Conservation (phyloP, 1,140 invertebrate genomes). For the Drosophila pandora region DNA sequence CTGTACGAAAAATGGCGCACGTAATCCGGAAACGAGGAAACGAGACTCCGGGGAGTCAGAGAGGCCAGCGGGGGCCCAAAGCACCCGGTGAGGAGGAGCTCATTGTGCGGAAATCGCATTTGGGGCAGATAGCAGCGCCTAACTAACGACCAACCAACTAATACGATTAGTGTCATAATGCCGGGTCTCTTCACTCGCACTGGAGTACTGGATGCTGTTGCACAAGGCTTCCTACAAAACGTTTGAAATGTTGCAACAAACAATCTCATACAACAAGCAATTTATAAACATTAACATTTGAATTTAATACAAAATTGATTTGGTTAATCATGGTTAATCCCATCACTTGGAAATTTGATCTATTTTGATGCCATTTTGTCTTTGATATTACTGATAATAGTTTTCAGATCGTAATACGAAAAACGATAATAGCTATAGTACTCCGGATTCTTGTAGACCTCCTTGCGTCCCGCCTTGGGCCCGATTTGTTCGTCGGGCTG, state of each 20-base stretch:
- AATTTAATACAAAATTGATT: too few species aligned
- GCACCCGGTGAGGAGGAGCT: constrained; percentile 5
- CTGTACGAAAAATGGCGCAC: constrained; percentile 74
- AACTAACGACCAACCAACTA: constrained; percentile 69
- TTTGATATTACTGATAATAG: constrained; percentile 3
- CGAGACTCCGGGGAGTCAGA: constrained; percentile 4
- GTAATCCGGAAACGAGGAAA: constrained; percentile 66
- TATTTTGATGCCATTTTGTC: constrained; percentile 6
- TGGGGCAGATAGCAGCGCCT: constrained; percentile 60
- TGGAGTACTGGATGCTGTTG: neutral
- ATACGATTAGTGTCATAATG: constrained; percentile 78
- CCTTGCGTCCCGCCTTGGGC: constrained; percentile 45
- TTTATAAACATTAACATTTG: too few species aligned
- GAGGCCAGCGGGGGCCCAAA: neutral
- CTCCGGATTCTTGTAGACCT: constrained; percentile 60
- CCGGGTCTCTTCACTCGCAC: constrained; percentile 30
- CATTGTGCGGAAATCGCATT: constrained; percentile 77
- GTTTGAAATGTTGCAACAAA: too few species aligned
- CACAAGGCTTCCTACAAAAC: neutral
- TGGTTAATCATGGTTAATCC: neutral
- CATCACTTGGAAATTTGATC: neutral
- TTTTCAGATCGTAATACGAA: constrained; percentile 42
- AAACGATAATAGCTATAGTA: constrained; percentile 57
- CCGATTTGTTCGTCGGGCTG: constrained; percentile 36
- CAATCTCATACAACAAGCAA: too few species aligned